phyloP scores from a whole-genome alignment of 2,113 vertebrate species.

The Pollimyrus isidori region DNA sequence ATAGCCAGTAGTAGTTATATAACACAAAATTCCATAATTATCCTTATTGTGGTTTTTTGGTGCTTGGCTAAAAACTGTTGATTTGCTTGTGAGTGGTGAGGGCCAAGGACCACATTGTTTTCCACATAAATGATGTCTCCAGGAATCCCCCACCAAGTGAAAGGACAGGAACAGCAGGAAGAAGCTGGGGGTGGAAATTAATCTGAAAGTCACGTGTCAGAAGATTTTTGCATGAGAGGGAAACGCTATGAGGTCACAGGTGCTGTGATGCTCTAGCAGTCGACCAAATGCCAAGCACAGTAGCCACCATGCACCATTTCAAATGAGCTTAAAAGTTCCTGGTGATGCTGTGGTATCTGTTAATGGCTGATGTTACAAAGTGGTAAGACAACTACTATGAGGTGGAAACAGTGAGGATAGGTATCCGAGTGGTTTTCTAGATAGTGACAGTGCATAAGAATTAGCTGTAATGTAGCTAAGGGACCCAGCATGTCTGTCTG shows the following conservation, averaged over 20 bases:
- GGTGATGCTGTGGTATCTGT: background rate
- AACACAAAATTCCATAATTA: background rate
- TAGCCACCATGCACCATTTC: background rate
- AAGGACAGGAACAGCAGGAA: background rate
- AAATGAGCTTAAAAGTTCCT: background rate
- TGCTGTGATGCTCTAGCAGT: background rate
- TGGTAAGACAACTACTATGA: background rate
- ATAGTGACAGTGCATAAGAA: background rate
- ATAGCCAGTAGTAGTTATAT: background rate
- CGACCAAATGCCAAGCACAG: background rate
- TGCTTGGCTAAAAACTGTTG: background rate
- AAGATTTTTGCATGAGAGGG: background rate
- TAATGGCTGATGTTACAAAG: background rate
- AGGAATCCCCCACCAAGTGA: constrained; percentile 2
- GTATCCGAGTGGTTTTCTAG: background rate
- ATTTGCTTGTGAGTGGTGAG: background rate
- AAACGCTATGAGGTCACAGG: background rate
- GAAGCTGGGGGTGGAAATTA: background rate
- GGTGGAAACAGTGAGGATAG: background rate
- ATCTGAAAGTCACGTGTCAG: constrained; percentile 1
- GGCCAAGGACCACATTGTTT: background rate
- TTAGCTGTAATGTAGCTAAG: background rate
- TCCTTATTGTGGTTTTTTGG: background rate
- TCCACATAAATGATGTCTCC: background rate
- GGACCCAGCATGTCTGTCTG: background rate